phyloP scores from a whole-genome alignment of 64 coral and sea anemone genomes.

The Porites australiensis region DNA sequence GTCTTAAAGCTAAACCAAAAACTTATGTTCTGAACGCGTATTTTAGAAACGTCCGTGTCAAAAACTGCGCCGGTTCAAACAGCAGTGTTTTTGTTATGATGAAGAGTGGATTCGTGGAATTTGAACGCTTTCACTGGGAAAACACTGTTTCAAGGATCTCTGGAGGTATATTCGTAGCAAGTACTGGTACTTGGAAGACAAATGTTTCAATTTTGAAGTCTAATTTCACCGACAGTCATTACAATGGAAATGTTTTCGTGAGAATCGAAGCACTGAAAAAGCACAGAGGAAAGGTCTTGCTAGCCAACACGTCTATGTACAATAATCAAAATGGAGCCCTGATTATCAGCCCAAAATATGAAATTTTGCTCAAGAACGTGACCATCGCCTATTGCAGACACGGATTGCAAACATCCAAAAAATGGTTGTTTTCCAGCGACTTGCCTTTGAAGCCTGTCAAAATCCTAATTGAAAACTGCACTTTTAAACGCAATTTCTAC shows the following conservation, averaged over 20 bases:
- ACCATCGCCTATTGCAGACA: not conserved
- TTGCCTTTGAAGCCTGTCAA: not conserved
- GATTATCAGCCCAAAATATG: constrained; percentile 15
- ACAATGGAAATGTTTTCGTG: constrained; percentile 5
- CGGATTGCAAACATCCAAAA: not conserved
- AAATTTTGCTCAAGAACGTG: not conserved
- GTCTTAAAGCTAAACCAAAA: not conserved
- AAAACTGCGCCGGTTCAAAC: not conserved
- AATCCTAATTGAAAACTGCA: constrained; percentile 22
- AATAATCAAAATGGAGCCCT: not conserved
- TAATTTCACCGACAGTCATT: not conserved
- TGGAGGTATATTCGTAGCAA: not conserved
- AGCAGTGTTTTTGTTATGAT: not conserved
- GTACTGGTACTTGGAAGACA: not conserved
- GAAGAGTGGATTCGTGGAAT: not conserved
- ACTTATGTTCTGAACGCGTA: not conserved
- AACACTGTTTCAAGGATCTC: not conserved
- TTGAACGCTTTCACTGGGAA: constrained; percentile 4
- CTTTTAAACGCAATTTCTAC: not conserved
- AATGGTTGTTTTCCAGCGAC: not conserved
- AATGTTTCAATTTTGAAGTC: not conserved
- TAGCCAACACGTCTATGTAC: constrained; percentile 1
- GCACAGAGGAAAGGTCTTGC: not conserved
- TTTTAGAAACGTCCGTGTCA: not conserved
- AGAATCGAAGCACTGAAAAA: not conserved